Base-by-base conservation (phyloP, 2,888 invertebrate genomes). In the Patella pellucida region DNA sequence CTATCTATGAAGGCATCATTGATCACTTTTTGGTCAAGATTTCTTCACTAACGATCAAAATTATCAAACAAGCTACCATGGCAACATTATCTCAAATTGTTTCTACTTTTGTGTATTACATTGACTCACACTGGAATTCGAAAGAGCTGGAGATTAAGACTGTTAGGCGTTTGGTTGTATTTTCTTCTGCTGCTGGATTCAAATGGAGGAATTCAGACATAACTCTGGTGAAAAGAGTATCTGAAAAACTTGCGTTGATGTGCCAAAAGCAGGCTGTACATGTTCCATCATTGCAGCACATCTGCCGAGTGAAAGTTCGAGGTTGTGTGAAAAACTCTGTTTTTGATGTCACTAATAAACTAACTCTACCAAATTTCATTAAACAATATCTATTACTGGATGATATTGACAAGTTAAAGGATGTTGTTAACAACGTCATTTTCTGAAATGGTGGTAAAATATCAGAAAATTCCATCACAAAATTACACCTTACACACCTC, bases 41-140 rank as follows among this genome's bases (percentile, higher is more conserved):
- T 14, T 82, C 86, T 67, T 80, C 79, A 62, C 85, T 86, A 72
- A 85, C 85, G 4, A 79, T 85, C 31, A 86, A 85, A 78, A 81
- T 87, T 4, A 75, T 87, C 12, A 83, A 82, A 71, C 76, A 73
- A 50, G 77, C 82, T 3, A 77, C 78, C 75, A 77, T 76, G 1
- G 72, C 78, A 52, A 76, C 77, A 2, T 78, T 86, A 16, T 77
- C 79, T 41, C 78, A 77, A 23, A 77, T 85, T 7, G 80, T 86
- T 1, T 81, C 80, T 56, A 82, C 84, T 23, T 82, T 87, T 76
- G 82, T 81, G 15, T 85, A 85, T 76, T 87, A 86, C 72, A 70
- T 84, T 15, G 87, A 86, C 50, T 86, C 85, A 1, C 84, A 87
- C 77, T 86, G 86, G 86, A 74, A 83, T 41, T 81, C 78, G 14